Evolutionary conservation across 2,113 vertebrate species (phyloP), one percentile per base, ranked within the genome.

Genomic region (Columba livia): DNA sequence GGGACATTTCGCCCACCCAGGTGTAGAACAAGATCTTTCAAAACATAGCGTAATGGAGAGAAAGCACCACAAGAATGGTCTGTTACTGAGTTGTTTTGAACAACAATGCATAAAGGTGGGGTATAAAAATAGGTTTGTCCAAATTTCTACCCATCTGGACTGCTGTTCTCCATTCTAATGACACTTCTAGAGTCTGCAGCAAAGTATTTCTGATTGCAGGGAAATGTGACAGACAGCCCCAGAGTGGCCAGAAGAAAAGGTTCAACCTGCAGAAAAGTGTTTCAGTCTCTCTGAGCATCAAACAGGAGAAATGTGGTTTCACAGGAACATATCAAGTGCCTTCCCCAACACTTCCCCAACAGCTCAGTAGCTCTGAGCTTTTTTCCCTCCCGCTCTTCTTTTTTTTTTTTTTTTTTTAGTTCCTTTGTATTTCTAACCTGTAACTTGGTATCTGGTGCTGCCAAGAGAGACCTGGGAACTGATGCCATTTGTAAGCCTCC

Each of bases 1-100:
- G 36, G 62, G 10, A 26, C 0, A 0, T 73, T 92, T 86, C 15
- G 0, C 32, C 58, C 4, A 0, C 38, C n/a, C 18, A 50, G 31
- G 26, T 65, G 58, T 26, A 80, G 9, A 62, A 28, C 6, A 0
- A 9, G 6, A 12, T 83, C 72, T 77, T 80, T 72, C 51, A 61
- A 62, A 89, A 21, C 44, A 61, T 4, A 12, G 10, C 1, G 21
- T 61, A 57, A 50, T 0, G 0, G 15, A 79, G 20, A 16, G 50
- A 71, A 71, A 40, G 40, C 2, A 1, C n/a, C 47, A 40, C 7
- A 17, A 18, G 17, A 13, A 16, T 73, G 12, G 12, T 32, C 66
- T 73, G n/a, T 34, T 54, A 64, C 31, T 51, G 74, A 60, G 19
- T 54, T 60, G n/a, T 8, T 92, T 85, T 28, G 4, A 85, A 57